phyloP scores from a whole-genome alignment of 2,888 invertebrate genomes.

The Eupithecia exiguata region DNA sequence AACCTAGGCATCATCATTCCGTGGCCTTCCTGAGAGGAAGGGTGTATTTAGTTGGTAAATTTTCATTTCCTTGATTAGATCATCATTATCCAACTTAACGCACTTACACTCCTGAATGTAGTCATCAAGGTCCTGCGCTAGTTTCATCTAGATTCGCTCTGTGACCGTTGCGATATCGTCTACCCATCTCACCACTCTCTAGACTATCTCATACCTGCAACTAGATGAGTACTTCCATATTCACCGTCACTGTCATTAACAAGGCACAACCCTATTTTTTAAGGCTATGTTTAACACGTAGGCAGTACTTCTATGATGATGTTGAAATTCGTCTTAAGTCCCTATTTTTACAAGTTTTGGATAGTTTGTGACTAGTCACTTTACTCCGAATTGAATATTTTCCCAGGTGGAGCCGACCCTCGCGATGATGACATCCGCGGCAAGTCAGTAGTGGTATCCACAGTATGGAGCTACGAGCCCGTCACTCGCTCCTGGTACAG shows the following conservation, averaged over 20 bases:
- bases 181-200: background rate
- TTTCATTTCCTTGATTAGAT: background rate
- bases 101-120: background rate
- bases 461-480: constrained; percentile 88
- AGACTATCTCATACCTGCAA: background rate
- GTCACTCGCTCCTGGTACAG: constrained; percentile 85
- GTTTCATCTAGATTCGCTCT: background rate
- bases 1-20: constrained; percentile 88
- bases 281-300: too few species aligned
- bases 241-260: background rate
- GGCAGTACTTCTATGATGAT: background rate
- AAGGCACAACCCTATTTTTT: too few species aligned
- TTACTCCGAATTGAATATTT: background rate
- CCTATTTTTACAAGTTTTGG: background rate
- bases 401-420: constrained; percentile 86
- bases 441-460: constrained; percentile 83
- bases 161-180: background rate
- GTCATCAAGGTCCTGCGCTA: background rate
- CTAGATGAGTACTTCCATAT: background rate
- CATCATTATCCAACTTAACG: background rate
- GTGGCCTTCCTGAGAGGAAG: constrained; percentile 85
- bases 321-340: background rate
- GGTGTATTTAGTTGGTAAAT: constrained; percentile 86
- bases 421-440: constrained; percentile 83
- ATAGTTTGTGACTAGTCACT: background rate